Evolutionary conservation across 2,888 invertebrate species (phyloP).

Genomic region (Iphiclides podalirius): DNA sequence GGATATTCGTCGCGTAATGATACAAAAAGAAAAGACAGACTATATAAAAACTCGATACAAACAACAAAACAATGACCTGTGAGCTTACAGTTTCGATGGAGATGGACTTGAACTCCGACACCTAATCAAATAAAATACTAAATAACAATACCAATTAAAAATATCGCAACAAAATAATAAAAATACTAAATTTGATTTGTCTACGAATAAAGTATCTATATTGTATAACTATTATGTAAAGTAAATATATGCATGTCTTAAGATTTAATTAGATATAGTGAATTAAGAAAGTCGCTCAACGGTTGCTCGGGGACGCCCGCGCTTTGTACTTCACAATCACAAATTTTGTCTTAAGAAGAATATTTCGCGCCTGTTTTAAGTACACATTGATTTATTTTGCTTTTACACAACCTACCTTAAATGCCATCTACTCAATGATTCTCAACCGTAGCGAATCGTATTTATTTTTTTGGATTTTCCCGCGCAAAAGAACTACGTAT

Average conservation of each 20-base stretch:
- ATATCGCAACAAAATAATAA: conserved; percentile 67
- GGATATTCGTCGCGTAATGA: conserved; percentile 30
- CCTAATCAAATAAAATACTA: conserved; percentile 70
- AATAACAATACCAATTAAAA: conserved; percentile 74
- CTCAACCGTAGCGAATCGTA: neutral
- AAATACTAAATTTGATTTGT: conserved; percentile 56
- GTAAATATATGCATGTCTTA: conserved; percentile 42
- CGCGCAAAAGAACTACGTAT: neutral
- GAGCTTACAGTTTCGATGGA: conserved; percentile 6
- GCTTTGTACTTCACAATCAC: conserved; percentile 5
- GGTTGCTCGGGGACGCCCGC: conserved; percentile 9
- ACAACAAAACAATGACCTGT: conserved; percentile 7
- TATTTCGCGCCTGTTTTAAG: neutral
- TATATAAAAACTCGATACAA: conserved; percentile 18
- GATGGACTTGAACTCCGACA: conserved; percentile 29
- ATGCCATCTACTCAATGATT: neutral
- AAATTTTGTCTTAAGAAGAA: neutral
- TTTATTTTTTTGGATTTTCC: neutral
- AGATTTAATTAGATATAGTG: conserved; percentile 51
- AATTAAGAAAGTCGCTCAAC: conserved; percentile 40
- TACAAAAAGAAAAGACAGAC: conserved; percentile 30
- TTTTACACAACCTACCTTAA: neutral
- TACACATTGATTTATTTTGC: neutral
- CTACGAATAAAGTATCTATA: conserved; percentile 56
- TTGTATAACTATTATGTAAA: conserved; percentile 35